Base-by-base conservation (phyloP, 1,140 invertebrate species). In the Drosophila pruinosa region DNA sequence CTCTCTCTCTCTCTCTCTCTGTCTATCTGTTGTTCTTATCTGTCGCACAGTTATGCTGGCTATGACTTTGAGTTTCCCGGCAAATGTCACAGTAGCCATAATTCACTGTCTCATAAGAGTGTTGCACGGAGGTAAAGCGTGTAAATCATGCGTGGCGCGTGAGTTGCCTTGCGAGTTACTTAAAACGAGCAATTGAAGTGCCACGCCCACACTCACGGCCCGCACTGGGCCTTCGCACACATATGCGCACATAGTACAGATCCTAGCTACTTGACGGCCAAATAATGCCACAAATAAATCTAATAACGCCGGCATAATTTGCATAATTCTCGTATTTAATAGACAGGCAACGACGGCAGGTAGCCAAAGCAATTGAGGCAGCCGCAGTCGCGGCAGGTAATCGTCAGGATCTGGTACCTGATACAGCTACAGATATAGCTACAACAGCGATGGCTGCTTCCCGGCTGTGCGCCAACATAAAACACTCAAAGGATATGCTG, bases 401-500 rank as follows among this genome's bases (percentile, higher is more conserved):
- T 72, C 54, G 39, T 61, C 47, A 45, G 50, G 36, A 34, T 47
- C 22, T 54, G 41, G 57, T 53, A 47, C 48, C 50, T 22, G 28
- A n/a, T 10, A 17, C 28, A 14, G n/a, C 43, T 28, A 22, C 21
- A 21, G 34, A 15, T n/a, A n/a, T n/a, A n/a, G n/a, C n/a, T n/a
- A n/a, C n/a, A n/a, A n/a, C n/a, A n/a, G n/a, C n/a, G 7, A 8
- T 62, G 74, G 64, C 61, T 61, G 68, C 64, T 62, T 75, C 57
- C 41, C 41, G 41, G n/a, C 73, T 63, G 63, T 56, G 69, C 54
- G 83, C 74, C 72, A 67, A 64, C 82, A 89, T 88, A 88, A 88
- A 89, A 88, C 82, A 82, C 82, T 88, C 82, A 88, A 88, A 82
- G 82, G 82, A 88, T 89, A 88, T 88, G 82, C 82, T 88, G 82